Percentiles rank a stretch among this genome's conserved stretches.
phyloP scores from a whole-genome alignment of 2,888 invertebrate species.

The Oscheius sp. region DNA sequence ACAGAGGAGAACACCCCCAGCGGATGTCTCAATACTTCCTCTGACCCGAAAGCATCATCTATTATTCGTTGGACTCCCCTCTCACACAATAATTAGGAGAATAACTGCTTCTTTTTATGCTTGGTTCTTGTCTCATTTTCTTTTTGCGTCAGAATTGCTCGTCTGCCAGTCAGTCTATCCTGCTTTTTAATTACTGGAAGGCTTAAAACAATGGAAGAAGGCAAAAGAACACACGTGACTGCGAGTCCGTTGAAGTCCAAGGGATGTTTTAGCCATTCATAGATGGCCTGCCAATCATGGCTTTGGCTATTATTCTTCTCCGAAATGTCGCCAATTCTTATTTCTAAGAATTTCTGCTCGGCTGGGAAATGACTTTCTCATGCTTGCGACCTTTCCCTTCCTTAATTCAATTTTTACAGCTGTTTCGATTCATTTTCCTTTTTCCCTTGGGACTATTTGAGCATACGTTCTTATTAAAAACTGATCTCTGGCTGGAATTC shows the following conservation, averaged over 20 bases:
- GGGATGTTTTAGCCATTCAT: constrained; percentile 26
- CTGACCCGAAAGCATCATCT: not conserved
- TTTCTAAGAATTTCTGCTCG: too few species aligned
- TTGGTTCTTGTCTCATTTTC: constrained; percentile 1
- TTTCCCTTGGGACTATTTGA: too few species aligned
- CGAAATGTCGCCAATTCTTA: constrained; percentile 18
- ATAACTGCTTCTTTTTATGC: constrained; percentile 3
- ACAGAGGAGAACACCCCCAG: too few species aligned
- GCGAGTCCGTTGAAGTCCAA: constrained; percentile 1
- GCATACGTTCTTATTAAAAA: too few species aligned
- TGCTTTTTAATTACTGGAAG: not conserved
- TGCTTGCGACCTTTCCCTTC: too few species aligned
- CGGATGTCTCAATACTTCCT: too few species aligned
- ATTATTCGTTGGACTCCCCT: constrained; percentile 7
- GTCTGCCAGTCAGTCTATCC: not conserved
- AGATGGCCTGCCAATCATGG: constrained; percentile 36
- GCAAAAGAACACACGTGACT: constrained; percentile 6
- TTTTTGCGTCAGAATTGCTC: constrained; percentile 6
- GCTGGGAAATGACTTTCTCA: too few species aligned
- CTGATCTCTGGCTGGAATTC: too few species aligned
- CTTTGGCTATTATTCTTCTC: constrained; percentile 17
- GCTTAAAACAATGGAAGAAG: not conserved
- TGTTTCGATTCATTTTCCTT: too few species aligned
- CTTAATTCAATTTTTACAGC: too few species aligned
- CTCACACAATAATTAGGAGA: constrained; percentile 22